Conservation (phyloP, 2,113 vertebrate species). For the Kryptolebias marmoratus region DNA sequence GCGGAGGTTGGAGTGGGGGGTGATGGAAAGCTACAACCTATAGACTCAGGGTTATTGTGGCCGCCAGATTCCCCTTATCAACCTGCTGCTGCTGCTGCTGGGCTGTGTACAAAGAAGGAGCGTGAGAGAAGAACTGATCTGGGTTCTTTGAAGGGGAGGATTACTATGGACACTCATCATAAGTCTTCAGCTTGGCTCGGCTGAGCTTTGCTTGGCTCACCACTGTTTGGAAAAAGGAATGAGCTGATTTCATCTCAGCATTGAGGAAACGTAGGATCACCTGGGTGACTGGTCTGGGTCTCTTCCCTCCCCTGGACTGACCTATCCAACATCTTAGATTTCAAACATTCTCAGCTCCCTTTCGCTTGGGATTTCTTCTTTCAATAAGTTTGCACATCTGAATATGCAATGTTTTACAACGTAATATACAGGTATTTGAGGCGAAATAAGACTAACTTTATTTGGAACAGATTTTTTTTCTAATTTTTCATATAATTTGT, state of each 20-base stretch:
- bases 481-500: no score
- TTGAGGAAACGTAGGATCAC: conserved; percentile 11
- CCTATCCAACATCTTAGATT: no score
- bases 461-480: no score
- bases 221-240: conserved; percentile 73
- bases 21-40: conserved; percentile 72
- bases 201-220: conserved; percentile 18
- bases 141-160: conserved; percentile 90
- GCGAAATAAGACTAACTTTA: no score
- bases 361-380: no score
- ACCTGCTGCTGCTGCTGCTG: conserved; percentile 86
- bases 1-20: conserved; percentile 15
- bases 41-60: conserved; percentile 71
- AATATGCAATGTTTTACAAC: no score
- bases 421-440: no score
- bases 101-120: conserved; percentile 87
- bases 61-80: conserved; percentile 91
- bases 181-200: conserved; percentile 87
- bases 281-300: conserved; percentile 14
- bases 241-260: conserved; percentile 10
- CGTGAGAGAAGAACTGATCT: conserved; percentile 75
- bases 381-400: no score
- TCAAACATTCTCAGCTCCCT: no score
- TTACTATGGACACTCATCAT: conserved; percentile 91
- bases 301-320: no score